These are phyloP conservation scores for Halictus ligatus DNA, from an alignment of 2,888 invertebrate genomes.

Conservation along the genomic window DNA sequence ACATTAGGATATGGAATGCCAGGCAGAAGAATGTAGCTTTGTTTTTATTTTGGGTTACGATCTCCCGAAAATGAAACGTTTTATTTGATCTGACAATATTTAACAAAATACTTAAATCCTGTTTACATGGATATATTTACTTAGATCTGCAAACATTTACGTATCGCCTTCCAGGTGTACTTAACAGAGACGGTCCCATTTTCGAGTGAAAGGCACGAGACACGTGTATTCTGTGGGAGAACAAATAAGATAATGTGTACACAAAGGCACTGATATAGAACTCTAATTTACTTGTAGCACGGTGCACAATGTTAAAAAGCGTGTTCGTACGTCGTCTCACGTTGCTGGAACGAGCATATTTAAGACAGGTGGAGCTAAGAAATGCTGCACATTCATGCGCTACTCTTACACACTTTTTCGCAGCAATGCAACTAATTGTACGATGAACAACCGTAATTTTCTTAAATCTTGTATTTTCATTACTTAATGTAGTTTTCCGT, in stretches of 20 bases:
- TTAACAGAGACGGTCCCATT: slow-evolving; percentile 19
- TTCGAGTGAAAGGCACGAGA: slow-evolving; percentile 44
- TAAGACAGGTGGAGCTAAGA: neutral
- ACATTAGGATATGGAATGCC: too few relatives aligned
- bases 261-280: slow-evolving; percentile 12
- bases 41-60: too few relatives aligned
- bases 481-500: neutral
- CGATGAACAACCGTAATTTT: neutral
- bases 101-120: neutral
- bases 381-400: neutral
- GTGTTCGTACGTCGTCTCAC: neutral
- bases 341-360: neutral
- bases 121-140: neutral
- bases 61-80: neutral
- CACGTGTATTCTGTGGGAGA: slow-evolving; percentile 23
- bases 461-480: neutral
- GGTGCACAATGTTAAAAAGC: slow-evolving; percentile 26
- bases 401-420: neutral
- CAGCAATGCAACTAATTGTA: neutral
- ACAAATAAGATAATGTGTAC: slow-evolving; percentile 34
- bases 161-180: neutral
- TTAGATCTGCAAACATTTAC: slow-evolving; percentile 32
- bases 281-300: slow-evolving; percentile 36
- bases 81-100: neutral
- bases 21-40: too few relatives aligned